Conservation (phyloP, 1,140 invertebrate species). For the Zaprionus vittiger region DNA sequence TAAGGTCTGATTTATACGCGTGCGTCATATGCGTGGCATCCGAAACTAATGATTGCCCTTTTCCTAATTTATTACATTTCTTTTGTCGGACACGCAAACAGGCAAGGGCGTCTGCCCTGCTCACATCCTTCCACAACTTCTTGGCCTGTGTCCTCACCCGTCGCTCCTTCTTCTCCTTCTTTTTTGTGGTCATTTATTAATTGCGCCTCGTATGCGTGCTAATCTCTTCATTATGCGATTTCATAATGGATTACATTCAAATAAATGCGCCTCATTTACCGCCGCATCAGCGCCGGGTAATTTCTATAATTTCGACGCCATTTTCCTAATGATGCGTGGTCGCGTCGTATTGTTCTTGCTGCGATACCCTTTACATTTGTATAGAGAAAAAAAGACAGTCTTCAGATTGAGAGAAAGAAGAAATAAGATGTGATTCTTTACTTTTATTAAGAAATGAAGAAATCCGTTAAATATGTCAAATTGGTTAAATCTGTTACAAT, state of each 20-base stretch:
- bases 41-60: constrained; percentile 69
- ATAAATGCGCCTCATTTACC: constrained; percentile 77
- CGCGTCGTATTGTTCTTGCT: constrained; percentile 28
- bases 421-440: too few relatives aligned
- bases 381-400: neutral
- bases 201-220: constrained; percentile 72
- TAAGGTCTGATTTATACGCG: constrained; percentile 51
- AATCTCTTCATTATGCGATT: constrained; percentile 82
- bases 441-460: too few relatives aligned
- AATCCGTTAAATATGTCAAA: too few relatives aligned
- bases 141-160: neutral
- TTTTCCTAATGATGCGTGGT: constrained; percentile 73
- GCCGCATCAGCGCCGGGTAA: constrained; percentile 52
- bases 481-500: too few relatives aligned
- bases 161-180: constrained; percentile 4
- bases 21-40: constrained; percentile 45
- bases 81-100: constrained; percentile 60
- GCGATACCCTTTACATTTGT: neutral
- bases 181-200: constrained; percentile 74
- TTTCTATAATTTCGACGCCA: constrained; percentile 77
- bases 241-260: constrained; percentile 82
- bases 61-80: constrained; percentile 75
- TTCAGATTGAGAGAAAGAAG: too few relatives aligned
- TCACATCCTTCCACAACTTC: constrained; percentile 5
- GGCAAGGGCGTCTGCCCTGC: constrained; percentile 14